Base-by-base conservation (phyloP, 2,888 invertebrate species). In the Aphidoletes aphidimyza region DNA sequence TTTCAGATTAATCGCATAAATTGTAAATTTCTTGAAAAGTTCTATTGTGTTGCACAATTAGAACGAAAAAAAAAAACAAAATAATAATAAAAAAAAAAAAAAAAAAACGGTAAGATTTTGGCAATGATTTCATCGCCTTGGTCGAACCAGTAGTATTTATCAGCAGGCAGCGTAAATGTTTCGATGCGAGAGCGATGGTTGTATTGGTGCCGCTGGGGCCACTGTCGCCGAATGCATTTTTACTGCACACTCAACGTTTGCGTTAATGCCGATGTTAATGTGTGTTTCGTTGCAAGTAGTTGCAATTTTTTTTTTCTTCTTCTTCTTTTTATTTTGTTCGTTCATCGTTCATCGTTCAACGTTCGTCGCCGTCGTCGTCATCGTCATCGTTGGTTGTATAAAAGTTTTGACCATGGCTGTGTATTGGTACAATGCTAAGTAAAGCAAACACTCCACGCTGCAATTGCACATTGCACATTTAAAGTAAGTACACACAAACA, bases 61-160 rank as follows among this genome's bases (percentile, higher is more conserved):
- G 39, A 39, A 39, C 6, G 47, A 47, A 17, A 47, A 47, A 47
- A 47, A 47, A 47, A 47, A 19, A 19, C 6, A 47, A 19, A 47
- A 47, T 17, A 47, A 19, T 14, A 47, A 47, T 14, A 47, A 47
- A 47, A 47, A 6, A 47, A 47, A 17, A 19, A 8, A 47, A 47
- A 47, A 47, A 11, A 69, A n/a, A 69, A 69, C 30, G 14, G 14
- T 14, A 34, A 69, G 30, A 69, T 69, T 69, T 69, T 30, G 69
- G 69, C 69, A 69, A 69, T 69, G 69, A 69, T 69, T 69, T 69
- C 69, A 69, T 69, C 69, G 69, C 69, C 69, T 69, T 69, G 34
- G n/a, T 69, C 11, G 69, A 30, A 69, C 22, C 22, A 22, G 11
- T 22, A 54, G 54, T 54, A 54, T 54, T 54, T 54, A 54, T 54